Base-by-base conservation (phyloP, 1,140 invertebrate species). In the Amphibalanus amphitrite region DNA sequence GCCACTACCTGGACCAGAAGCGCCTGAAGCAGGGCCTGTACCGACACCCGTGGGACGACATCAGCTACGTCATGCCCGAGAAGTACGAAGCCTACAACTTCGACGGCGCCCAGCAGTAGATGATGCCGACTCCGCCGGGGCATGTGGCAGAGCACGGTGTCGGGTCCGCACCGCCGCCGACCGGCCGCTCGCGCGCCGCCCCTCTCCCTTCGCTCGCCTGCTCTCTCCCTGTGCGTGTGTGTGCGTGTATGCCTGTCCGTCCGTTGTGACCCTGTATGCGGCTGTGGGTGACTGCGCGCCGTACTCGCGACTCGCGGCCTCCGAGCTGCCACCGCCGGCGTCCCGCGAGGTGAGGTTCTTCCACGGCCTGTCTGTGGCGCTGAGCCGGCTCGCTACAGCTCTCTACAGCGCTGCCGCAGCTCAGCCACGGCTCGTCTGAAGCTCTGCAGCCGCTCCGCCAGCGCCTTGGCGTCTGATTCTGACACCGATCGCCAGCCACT, bases 41-140 rank as follows among this genome's bases (percentile, higher is more conserved):
- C 82, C 88, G 97, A 76, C 97, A 99, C 83, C 97, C 97, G 25
- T 99, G 97, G 97, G 97, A 99, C 80, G 97, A 99, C 80, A 99
- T 99, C 81, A 95, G 93, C 8, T 99, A 99, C 80, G 92, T 99
- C 77, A 85, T 98, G 77, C 91, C 92, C 1, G 92, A 95, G 76
- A 86, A 87, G 77, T 87, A 87, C 75, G 79, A 82, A 70, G 80
- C 69, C 17, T 70, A 70, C 38, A 47, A 70, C 59, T 65, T 59
- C 38, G 69, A 59, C 10, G 38, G 69, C n/a, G 69, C 59, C 28
- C 69, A 70, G 38, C 38, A 70, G 59, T 70, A 70, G 59, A 17
- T 1, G 47, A 8, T 20, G 47, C 47, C 38, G 38, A 17, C 6
- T 17, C 6, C 6, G 38, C 23, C 13, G 47, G 10, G 10, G 47